These are phyloP conservation scores for Siniperca undulata DNA, from an alignment of 2,797 vertebrate species.

Conservation along the genomic window DNA sequence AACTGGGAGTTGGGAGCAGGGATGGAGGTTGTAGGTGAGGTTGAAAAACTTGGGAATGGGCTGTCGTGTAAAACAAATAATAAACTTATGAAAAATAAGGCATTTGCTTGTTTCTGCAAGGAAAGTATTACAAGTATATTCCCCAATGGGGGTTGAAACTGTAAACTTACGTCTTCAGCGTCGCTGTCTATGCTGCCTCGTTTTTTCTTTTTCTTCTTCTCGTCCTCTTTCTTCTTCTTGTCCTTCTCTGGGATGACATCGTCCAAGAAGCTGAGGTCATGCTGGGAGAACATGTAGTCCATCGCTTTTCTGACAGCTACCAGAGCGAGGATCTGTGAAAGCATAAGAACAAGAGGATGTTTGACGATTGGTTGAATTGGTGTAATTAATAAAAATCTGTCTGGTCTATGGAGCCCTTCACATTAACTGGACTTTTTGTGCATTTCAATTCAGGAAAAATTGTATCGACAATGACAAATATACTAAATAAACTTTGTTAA, in stretches of 20 bases:
- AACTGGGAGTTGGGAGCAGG: not conserved
- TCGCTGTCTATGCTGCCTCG: constrained; percentile 93
- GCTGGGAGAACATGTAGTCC: constrained; percentile 98
- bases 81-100: not conserved
- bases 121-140: not conserved
- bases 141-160: not conserved
- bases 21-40: not conserved
- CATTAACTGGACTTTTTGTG: not conserved
- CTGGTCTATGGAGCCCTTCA: not conserved
- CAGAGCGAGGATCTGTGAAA: constrained; percentile 93
- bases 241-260: constrained; percentile 99
- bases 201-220: constrained; percentile 96
- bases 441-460: not conserved
- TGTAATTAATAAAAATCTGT: not conserved
- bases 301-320: constrained; percentile 97
- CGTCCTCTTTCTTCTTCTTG: constrained; percentile 99
- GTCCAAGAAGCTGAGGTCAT: constrained; percentile 96
- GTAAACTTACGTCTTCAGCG: constrained; percentile 91
- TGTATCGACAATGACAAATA: not conserved
- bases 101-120: not conserved
- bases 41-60: not conserved
- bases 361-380: not conserved
- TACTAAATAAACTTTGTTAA: not conserved
- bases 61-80: not conserved
- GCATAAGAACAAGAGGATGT: constrained; percentile 8